Evolutionary conservation across 2,888 invertebrate genomes (phyloP).

Genomic region (Oxycera nigricornis): DNA sequence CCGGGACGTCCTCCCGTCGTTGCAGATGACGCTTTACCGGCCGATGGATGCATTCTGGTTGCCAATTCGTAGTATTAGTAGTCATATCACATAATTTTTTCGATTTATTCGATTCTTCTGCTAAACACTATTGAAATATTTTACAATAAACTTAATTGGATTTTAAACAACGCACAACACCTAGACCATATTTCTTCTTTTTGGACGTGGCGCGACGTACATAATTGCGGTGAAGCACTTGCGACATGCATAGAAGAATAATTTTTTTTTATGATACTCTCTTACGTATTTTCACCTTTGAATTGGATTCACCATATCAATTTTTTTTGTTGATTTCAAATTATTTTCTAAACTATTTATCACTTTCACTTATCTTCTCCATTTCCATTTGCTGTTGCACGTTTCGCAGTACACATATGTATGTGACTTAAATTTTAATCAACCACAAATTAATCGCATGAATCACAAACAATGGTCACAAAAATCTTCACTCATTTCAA

Average conservation of each 20-base stretch:
- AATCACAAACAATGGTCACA: not conserved
- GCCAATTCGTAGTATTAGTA: constrained; percentile 55
- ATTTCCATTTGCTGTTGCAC: too few species aligned
- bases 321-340: not conserved
- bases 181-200: not conserved
- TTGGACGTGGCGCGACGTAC: not conserved
- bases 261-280: not conserved
- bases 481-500: constrained; percentile 5
- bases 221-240: too few species aligned
- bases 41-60: constrained; percentile 62
- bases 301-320: constrained; percentile 1
- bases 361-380: not conserved
- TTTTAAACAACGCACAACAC: not conserved
- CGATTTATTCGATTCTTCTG: constrained; percentile 3
- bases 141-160: not conserved
- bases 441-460: not conserved
- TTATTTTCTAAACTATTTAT: not conserved
- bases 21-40: constrained; percentile 60
- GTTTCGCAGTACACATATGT: too few species aligned
- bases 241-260: not conserved
- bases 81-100: constrained; percentile 59
- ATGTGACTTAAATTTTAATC: too few species aligned
- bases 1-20: constrained; percentile 56
- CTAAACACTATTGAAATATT: too few species aligned
- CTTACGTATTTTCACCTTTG: not conserved